A percentile compares a stretch with the other conserved stretches of the same genome.
Conservation (phyloP, 2,797 vertebrate species). For the Oryzias dopingdopingensis region DNA sequence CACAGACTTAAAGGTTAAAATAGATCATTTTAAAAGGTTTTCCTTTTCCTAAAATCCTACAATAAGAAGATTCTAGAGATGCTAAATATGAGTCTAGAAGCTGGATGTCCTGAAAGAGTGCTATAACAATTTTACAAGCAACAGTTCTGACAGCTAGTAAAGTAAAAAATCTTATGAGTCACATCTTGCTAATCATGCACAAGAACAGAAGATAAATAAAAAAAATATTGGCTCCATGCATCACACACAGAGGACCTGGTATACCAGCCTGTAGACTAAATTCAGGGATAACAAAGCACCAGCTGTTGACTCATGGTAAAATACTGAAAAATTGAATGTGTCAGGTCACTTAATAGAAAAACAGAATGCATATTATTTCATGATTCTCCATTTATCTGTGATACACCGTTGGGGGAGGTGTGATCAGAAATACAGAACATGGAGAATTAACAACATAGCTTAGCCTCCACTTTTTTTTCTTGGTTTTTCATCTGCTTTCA, state of each 20-base stretch:
- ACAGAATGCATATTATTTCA: constrained; percentile 11
- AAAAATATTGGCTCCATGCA: neutral
- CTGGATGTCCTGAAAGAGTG: neutral
- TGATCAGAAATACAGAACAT: constrained; percentile 25
- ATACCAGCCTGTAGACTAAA: neutral
- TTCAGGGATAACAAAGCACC: constrained; percentile 13
- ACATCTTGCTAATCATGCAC: neutral
- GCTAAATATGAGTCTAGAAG: neutral
- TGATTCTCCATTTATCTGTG: neutral
- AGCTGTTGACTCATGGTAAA: neutral
- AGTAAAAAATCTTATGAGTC: too few species aligned
- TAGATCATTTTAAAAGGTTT: neutral
- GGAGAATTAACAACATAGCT: constrained; percentile 14
- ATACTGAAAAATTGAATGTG: neutral
- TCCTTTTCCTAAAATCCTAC: constrained; percentile 9
- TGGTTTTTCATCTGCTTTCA: constrained; percentile 25
- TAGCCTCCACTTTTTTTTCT: constrained; percentile 24
- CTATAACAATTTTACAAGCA: constrained; percentile 3
- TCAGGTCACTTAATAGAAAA: constrained; percentile 3
- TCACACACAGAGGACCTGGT: neutral
- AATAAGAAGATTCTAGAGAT: constrained; percentile 8
- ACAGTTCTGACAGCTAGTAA: neutral
- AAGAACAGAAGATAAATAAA: neutral
- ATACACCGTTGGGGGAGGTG: neutral
- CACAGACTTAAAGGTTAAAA: neutral